Evolutionary conservation across 37 sponge, comb jelly and placozoan genomes (phyloP).

Genomic region (Cliona cf. orientalis): DNA sequence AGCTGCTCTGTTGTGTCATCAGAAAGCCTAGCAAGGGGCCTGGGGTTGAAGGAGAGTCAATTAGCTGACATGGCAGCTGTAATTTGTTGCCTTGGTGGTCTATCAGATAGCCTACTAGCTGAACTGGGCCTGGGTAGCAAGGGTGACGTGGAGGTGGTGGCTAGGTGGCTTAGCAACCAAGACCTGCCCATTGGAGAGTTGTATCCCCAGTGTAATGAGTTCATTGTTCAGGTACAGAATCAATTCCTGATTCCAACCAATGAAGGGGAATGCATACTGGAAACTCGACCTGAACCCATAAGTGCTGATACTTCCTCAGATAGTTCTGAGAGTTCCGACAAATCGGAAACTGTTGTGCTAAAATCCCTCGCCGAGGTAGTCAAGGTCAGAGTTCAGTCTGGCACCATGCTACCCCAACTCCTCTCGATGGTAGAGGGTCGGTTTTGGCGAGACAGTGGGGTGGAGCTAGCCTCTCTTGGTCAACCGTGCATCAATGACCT

Average conservation of each 20-base stretch:
- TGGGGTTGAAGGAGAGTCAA: constrained; percentile 20
- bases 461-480: constrained; percentile 31
- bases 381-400: background rate
- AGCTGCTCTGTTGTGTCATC: constrained; percentile 8
- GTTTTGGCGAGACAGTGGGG: constrained; percentile 23
- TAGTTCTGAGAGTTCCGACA: too few species aligned
- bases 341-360: background rate
- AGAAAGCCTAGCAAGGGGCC: constrained; percentile 7
- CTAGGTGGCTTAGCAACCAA: too few species aligned
- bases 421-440: constrained; percentile 6
- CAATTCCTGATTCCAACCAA: background rate
- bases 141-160: too few species aligned
- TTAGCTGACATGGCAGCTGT: constrained; percentile 54
- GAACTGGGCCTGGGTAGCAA: too few species aligned
- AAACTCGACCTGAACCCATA: too few species aligned
- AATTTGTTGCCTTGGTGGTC: too few species aligned
- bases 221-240: background rate
- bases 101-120: too few species aligned
- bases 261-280: too few species aligned
- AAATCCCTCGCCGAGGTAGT: background rate
- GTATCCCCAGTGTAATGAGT: too few species aligned
- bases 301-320: too few species aligned
- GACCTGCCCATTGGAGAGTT: too few species aligned
- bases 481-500: constrained; percentile 34
- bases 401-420: background rate